Evolutionary conservation across 1,140 invertebrate genomes (phyloP), one percentile per base, ranked within the genome.

Genomic region (Leptopilina clavipes): DNA sequence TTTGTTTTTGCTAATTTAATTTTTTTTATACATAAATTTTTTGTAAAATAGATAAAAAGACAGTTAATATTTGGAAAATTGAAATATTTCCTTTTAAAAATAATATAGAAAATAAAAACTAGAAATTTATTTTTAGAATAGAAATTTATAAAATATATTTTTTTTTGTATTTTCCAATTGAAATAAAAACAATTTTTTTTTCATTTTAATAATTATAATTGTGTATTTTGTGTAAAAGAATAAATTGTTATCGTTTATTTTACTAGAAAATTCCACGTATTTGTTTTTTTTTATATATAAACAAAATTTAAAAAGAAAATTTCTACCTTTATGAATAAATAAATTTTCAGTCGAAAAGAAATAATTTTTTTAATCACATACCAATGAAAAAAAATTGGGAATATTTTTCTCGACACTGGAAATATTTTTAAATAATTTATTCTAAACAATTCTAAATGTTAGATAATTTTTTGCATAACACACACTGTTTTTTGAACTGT

Each of bases 171-270:
- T 3, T 17, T n/a, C 2, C 0, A 54, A 54, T 37, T 65, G 14
- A 22, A 31, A 31, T n/a, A 31, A 22, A 31, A 11, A n/a, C 22
- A 22, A 22, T 25, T 31, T 31, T 65, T 31, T 40, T 40, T 40
- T 40, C 7, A 40, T 7, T 9, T 40, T 37, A 65, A 37, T 65
- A 52, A 52, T 65, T 65, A 22, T 65, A 65, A 65, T 31, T 65
- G 6, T 59, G 22, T 65, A 31, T 65, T 65, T 8, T 59, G 56
- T 25, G 17, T 8, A 54, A 31, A 14, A 31, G 12, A 65, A 65
- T 65, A 65, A 65, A 65, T 65, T 17, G 48, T 52, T 52, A n/a
- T 65, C 25, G 12, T 25, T 37, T 37, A n/a, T 65, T 65, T 65
- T 65, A 65, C 10, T 31, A 37, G 14, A 31, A 65, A 65, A 37